Evolutionary conservation across 2,888 invertebrate genomes (phyloP).

Genomic region (Boloria euphrosyne): DNA sequence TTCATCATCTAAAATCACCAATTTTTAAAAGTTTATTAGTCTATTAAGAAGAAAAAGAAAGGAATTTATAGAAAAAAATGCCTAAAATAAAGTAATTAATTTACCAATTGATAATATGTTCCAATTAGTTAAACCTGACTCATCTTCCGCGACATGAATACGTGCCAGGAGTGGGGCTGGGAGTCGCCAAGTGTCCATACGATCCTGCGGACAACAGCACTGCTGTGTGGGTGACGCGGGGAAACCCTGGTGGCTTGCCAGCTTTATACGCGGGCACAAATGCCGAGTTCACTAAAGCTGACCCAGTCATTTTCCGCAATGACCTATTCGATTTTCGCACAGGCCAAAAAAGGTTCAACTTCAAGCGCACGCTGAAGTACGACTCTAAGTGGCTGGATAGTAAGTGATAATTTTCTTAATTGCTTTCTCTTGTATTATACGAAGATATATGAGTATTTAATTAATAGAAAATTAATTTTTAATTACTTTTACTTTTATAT

Average conservation of each 20-base stretch:
- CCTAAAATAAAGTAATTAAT: background rate
- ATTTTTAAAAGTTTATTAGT: too few species aligned
- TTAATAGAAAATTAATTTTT: background rate
- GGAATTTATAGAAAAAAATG: too few species aligned
- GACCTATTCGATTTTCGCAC: conserved; percentile 84
- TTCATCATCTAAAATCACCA: too few species aligned
- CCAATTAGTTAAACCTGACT: conserved; percentile 77
- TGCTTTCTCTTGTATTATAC: background rate
- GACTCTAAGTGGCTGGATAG: conserved; percentile 89
- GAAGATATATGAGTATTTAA: background rate
- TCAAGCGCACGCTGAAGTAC: conserved; percentile 86
- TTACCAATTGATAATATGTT: conserved; percentile 15
- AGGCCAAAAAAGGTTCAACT: conserved; percentile 83
- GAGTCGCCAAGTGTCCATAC: conserved; percentile 87
- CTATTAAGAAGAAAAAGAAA: too few species aligned
- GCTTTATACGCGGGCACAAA: conserved; percentile 88
- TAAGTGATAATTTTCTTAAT: conserved; percentile 60
- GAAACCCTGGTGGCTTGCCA: conserved; percentile 85
- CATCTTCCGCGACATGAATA: conserved; percentile 82
- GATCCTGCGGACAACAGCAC: conserved; percentile 89
- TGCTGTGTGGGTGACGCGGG: conserved; percentile 86
- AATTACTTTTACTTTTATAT: background rate
- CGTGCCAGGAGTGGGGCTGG: conserved; percentile 85
- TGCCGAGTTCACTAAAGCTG: conserved; percentile 87
- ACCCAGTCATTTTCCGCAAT: conserved; percentile 87